A percentile compares a stretch with the other conserved stretches of the same genome.
Evolutionary conservation across 2,113 vertebrate genomes (phyloP).

Genomic region (Muntiacus reevesi): DNA sequence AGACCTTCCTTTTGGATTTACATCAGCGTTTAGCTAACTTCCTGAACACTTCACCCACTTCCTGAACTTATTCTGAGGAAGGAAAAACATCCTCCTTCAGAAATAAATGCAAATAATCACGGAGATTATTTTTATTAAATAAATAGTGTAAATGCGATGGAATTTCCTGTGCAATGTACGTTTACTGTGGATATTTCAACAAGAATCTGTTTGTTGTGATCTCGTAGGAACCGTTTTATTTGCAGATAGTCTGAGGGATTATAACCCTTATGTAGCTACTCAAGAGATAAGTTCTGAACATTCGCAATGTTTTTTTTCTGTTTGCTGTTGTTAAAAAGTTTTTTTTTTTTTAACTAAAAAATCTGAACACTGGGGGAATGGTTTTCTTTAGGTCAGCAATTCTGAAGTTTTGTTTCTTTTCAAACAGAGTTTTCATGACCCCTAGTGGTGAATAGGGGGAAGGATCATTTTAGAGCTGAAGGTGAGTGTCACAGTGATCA

Average conservation of each 20-base stretch:
- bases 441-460: slow-evolving; percentile 69
- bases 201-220: slow-evolving; percentile 20
- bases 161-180: slow-evolving; percentile 51
- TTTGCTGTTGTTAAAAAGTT: neutral
- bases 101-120: slow-evolving; percentile 71
- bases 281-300: neutral
- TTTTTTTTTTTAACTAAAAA: slow-evolving; percentile 23
- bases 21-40: slow-evolving; percentile 77
- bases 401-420: neutral
- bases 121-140: slow-evolving; percentile 72
- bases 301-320: neutral
- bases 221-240: neutral
- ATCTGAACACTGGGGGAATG: neutral
- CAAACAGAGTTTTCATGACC: slow-evolving; percentile 68
- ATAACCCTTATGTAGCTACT: neutral
- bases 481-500: neutral
- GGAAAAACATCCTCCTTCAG: slow-evolving; percentile 79
- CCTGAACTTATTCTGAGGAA: slow-evolving; percentile 79
- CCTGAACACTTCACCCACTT: slow-evolving; percentile 80
- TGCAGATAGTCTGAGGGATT: neutral
- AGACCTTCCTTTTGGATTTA: slow-evolving; percentile 74
- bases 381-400: neutral
- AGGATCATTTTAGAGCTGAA: neutral
- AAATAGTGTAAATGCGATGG: slow-evolving; percentile 56
- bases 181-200: slow-evolving; percentile 41